Evolutionary conservation across 1,140 invertebrate genomes (phyloP).

Genomic region (Camponotus vicinus): DNA sequence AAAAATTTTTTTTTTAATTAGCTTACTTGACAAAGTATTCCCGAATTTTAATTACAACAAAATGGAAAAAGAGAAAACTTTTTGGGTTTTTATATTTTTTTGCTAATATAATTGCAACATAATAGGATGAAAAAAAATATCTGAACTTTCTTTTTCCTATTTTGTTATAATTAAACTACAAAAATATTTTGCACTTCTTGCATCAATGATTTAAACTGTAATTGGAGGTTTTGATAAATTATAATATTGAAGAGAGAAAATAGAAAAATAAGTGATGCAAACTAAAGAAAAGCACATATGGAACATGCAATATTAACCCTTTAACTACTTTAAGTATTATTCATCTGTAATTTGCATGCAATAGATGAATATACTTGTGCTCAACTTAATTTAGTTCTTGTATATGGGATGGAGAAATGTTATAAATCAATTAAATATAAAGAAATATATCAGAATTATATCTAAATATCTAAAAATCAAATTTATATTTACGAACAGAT

Average conservation of each 20-base stretch:
- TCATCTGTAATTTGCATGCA: neutral
- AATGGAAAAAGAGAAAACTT: neutral
- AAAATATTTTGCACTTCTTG: conserved; percentile 8
- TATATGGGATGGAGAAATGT: neutral
- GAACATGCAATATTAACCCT: neutral
- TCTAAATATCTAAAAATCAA: too few relatives aligned
- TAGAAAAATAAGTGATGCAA: conserved; percentile 37
- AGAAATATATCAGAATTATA: too few relatives aligned
- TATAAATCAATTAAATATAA: too few relatives aligned
- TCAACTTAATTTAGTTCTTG: neutral
- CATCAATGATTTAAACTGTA: neutral
- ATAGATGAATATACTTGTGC: neutral
- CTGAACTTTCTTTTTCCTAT: neutral
- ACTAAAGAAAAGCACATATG: neutral
- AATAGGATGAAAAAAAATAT: too few relatives aligned
- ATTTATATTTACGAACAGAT: too few relatives aligned
- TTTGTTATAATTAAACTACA: neutral
- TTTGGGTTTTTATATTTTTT: neutral
- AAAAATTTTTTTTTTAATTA: neutral
- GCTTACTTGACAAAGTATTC: neutral
- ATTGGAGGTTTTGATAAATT: neutral
- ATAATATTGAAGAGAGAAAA: neutral
- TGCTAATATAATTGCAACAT: neutral
- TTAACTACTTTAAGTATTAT: conserved; percentile 27
- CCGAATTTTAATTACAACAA: neutral